Evolutionary conservation across 53 echinoderm and acorn worm genomes (phyloP), one percentile per base, ranked within the genome.

Genomic region (Luidia sarsii): DNA sequence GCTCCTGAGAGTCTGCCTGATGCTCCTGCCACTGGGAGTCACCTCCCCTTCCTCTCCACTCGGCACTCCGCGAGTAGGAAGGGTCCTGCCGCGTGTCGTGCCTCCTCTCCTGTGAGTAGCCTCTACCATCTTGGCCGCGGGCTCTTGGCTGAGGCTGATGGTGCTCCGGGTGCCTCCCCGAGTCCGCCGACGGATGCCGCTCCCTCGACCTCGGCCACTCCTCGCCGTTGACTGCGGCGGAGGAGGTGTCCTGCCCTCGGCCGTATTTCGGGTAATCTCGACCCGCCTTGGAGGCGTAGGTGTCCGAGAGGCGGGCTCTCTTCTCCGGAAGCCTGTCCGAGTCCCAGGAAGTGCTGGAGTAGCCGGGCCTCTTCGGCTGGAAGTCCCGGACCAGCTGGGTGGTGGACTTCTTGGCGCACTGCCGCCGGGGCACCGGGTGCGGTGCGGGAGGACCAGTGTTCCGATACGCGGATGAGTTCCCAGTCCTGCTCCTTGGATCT

Each of bases 351-450:
- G 55, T 55, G 16, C 56, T 72, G 20, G 72, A 33, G 24, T 55
- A 32, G 53, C 48, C 35, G 2, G 37, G 39, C 72, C n/a, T 54
- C 22, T 72, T 72, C 24, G 56, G 72, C 0, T 72, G 56, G 57
- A 72, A 72, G 18, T 56, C 54, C 16, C 72, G 50, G 9, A 56
- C 72, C 3, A 72, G 83, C 61, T 83, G 83, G 39, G 83, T 62
- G 6, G 83, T 83, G 20, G 83, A 83, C 43, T 83, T 83, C 49
- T 83, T 83, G 28, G 83, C 83, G 36, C 55, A 54, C 46, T 83
- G 83, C n/a, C 38, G 54, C 27, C 34, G 54, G 37, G 72, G 16
- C 0, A 55, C 38, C 21, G 72, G 72, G 34, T 71, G 6, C 6
- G 52, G 55, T 21, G 36, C 20, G 19, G 24, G 33, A 11, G 37